Evolutionary conservation across 2,113 vertebrate genomes (phyloP).

Genomic region (Charadrius vociferus): DNA sequence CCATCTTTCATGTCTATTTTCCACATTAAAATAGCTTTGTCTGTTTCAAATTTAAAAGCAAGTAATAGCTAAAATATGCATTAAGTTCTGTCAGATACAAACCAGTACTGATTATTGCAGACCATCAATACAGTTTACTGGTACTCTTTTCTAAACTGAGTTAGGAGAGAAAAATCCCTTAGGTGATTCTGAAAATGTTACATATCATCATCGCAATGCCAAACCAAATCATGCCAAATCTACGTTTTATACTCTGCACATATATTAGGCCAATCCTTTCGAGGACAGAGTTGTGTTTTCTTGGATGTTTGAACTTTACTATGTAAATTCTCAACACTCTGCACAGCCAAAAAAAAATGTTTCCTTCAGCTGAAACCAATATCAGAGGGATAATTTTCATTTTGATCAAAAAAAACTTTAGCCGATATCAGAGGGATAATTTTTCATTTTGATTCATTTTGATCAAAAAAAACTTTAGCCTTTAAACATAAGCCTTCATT

Average conservation of each 20-base stretch:
- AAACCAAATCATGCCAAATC: neutral
- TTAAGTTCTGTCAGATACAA: neutral
- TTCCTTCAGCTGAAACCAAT: constrained; percentile 8
- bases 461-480: neutral
- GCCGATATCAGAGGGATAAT: neutral
- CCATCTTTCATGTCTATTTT: neutral
- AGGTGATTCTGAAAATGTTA: neutral
- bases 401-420: neutral
- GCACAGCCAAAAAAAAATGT: neutral
- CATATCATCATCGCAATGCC: fast-evolving
- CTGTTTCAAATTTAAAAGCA: constrained; percentile 4
- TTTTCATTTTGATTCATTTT: too few relatives aligned
- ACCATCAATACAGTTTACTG: neutral
- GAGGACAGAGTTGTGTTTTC: neutral
- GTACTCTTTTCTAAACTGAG: neutral
- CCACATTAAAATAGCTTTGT: constrained; percentile 14
- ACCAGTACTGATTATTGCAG: neutral
- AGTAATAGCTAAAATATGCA: neutral
- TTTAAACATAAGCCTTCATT: neutral
- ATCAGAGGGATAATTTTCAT: neutral
- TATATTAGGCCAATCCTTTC: neutral
- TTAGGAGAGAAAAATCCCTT: neutral
- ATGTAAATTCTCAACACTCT: neutral
- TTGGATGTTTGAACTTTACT: constrained; percentile 16
- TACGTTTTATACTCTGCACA: neutral